These are phyloP conservation scores for Isichthys henryi DNA, from an alignment of 2,113 vertebrate genomes.

Conservation along the genomic window DNA sequence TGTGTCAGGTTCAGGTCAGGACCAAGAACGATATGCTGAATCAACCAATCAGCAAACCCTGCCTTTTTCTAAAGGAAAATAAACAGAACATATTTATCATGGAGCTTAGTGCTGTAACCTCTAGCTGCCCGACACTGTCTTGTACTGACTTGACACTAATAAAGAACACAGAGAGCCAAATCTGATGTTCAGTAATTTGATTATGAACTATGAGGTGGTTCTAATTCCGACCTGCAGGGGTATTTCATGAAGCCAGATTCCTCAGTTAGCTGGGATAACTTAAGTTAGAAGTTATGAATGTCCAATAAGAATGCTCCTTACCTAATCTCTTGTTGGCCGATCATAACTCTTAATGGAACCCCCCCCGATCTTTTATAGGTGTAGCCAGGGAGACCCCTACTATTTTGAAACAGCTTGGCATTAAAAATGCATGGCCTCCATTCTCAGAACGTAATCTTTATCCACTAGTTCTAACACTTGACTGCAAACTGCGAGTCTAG, in stretches of 20 bases:
- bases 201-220: background rate
- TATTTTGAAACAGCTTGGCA: background rate
- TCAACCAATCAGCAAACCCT: background rate
- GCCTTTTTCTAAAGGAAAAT: background rate
- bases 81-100: background rate
- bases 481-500: background rate
- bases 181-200: background rate
- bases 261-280: background rate
- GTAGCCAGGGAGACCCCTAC: background rate
- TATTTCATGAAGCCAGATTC: background rate
- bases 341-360: background rate
- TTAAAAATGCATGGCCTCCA: background rate
- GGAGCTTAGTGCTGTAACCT: background rate
- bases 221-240: background rate
- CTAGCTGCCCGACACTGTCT: background rate
- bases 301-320: background rate
- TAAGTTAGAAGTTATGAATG: background rate
- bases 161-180: background rate
- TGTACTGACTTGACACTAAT: background rate
- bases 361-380: background rate
- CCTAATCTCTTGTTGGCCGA: background rate
- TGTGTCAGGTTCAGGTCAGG: background rate
- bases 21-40: background rate
- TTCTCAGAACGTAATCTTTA: background rate
- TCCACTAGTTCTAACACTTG: background rate